phyloP scores from a whole-genome alignment of 2,888 invertebrate genomes.

The Apamea monoglypha region DNA sequence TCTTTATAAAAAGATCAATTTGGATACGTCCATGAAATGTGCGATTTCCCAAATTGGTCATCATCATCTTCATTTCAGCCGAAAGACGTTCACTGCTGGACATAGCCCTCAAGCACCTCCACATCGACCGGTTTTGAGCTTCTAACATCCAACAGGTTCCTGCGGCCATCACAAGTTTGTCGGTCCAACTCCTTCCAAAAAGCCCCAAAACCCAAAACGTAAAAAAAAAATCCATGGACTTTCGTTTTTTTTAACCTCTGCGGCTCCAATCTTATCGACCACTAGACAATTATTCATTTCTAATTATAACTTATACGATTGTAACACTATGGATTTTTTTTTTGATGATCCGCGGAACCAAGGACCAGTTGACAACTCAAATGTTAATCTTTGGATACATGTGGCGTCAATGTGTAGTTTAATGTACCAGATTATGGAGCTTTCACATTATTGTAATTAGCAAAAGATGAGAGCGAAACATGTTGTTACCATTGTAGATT shows the following conservation, averaged over 20 bases:
- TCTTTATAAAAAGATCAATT: neutral
- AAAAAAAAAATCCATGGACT: neutral
- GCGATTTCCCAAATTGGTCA: neutral
- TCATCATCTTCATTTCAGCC: no score
- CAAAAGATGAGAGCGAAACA: conserved; percentile 29
- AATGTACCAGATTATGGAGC: conserved; percentile 4
- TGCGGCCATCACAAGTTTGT: no score
- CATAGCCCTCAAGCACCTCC: no score
- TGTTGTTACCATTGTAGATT: conserved; percentile 24
- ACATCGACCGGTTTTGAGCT: no score
- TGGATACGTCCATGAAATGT: no score
- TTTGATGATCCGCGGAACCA: neutral
- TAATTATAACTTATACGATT: neutral
- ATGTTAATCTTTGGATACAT: conserved; percentile 14
- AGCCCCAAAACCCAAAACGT: neutral
- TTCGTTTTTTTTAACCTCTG: neutral
- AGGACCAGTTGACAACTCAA: neutral
- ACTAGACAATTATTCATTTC: neutral
- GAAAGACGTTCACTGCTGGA: no score
- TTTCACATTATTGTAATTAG: conserved; percentile 35
- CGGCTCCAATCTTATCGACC: neutral
- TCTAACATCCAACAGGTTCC: no score
- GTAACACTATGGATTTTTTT: neutral
- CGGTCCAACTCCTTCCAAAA: no score
- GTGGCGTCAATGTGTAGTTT: conserved; percentile 31